Conservation (phyloP, 2,113 vertebrate genomes). For the Porphyrio hochstetteri region DNA sequence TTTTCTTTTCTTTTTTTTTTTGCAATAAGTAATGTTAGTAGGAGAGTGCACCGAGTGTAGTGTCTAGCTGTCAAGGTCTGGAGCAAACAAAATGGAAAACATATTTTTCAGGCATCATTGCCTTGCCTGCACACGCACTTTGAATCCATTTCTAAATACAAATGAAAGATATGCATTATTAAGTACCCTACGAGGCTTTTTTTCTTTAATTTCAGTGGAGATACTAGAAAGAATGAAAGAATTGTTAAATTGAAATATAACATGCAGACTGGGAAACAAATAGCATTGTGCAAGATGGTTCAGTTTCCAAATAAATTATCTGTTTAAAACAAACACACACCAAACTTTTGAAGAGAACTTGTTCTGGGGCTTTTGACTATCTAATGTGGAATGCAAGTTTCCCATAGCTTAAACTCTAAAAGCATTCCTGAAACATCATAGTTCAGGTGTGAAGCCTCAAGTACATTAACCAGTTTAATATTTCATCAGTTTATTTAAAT, state of each 20-base stretch:
- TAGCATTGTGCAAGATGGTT: neutral
- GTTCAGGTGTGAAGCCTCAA: slow-evolving; percentile 51
- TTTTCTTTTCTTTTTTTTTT: neutral
- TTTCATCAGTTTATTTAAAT: slow-evolving; percentile 6
- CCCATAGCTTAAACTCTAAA: slow-evolving; percentile 5
- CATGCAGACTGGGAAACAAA: slow-evolving; percentile 13
- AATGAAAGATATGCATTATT: neutral
- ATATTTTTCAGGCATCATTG: slow-evolving; percentile 28
- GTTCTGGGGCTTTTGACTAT: neutral
- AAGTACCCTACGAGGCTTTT: neutral
- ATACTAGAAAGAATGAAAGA: slow-evolving; percentile 23
- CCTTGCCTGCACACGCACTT: neutral
- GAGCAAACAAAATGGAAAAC: slow-evolving; percentile 38
- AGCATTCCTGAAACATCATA: slow-evolving; percentile 2
- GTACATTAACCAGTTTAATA: slow-evolving; percentile 7
- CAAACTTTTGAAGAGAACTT: neutral
- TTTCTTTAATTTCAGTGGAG: neutral
- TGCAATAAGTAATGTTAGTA: neutral
- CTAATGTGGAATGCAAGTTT: neutral
- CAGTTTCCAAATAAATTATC: slow-evolving; percentile 4
- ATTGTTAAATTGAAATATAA: neutral
- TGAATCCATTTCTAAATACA: neutral
- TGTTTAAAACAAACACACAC: neutral
- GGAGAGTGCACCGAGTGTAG: neutral
- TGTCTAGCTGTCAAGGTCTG: neutral